Evolutionary conservation across 2,797 vertebrate genomes (phyloP).

Genomic region (Linurgus olivaceus): DNA sequence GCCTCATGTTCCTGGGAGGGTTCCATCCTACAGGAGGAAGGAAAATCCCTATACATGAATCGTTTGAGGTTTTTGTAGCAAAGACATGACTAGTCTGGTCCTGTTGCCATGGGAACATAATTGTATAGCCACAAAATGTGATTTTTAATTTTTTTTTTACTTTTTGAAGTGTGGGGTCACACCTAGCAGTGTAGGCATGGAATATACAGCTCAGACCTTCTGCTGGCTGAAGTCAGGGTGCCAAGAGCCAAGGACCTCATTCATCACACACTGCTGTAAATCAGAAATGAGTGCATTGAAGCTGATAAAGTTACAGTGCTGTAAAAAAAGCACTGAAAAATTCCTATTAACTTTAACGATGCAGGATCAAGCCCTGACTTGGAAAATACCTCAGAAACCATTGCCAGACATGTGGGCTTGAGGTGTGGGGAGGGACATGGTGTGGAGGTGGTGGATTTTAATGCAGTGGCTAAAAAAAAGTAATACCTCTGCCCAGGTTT

Average conservation of each 20-base stretch:
- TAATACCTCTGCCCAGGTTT: background rate
- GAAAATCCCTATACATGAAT: background rate
- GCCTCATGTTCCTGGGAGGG: background rate
- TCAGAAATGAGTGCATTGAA: background rate
- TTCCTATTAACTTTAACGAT: background rate
- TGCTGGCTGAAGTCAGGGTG: conserved; percentile 27
- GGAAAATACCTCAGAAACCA: background rate
- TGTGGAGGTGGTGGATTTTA: background rate
- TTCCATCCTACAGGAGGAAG: background rate
- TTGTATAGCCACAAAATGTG: background rate
- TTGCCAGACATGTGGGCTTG: conserved; percentile 6
- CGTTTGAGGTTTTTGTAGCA: background rate
- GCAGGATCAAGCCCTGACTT: background rate
- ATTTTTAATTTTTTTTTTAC: background rate
- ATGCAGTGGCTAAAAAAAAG: background rate
- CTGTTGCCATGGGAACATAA: background rate
- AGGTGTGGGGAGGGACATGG: background rate
- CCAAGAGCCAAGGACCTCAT: background rate
- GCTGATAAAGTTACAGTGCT: background rate
- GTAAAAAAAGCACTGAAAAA: background rate
- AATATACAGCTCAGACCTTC: conserved; percentile 23
- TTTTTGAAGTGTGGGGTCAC: background rate
- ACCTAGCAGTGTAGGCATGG: conserved; percentile 6
- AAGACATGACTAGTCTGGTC: background rate
- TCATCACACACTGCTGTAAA: background rate